Conservation (phyloP, 2,888 invertebrate genomes). For the Pyrrhosoma nymphula region DNA sequence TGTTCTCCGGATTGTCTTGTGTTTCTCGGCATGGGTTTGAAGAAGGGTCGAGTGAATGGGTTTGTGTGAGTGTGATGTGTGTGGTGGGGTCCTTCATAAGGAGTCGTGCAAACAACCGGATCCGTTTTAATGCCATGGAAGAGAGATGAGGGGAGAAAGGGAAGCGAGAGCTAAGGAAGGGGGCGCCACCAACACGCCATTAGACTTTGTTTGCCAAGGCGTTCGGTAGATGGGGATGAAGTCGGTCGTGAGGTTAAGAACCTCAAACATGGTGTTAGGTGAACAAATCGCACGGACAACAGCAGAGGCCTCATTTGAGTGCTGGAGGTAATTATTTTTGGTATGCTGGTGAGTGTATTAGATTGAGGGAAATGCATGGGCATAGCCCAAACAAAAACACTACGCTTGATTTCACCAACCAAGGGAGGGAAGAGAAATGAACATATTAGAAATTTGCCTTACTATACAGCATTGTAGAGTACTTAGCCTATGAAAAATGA, state of each 20-base stretch:
- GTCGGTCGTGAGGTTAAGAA: background rate
- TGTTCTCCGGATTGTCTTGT: background rate
- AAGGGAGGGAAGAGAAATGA: background rate
- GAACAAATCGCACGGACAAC: background rate
- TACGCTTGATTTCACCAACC: background rate
- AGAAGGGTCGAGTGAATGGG: background rate
- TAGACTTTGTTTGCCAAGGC: background rate
- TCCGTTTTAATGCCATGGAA: conserved; percentile 34
- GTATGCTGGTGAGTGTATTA: background rate
- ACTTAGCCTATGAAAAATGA: background rate
- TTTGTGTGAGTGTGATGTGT: background rate
- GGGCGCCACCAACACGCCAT: background rate
- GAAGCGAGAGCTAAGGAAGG: background rate
- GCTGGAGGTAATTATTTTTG: background rate
- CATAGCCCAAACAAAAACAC: background rate
- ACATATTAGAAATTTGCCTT: background rate
- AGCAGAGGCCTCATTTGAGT: background rate
- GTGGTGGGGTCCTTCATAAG: background rate
- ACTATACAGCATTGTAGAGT: background rate
- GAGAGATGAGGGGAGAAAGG: background rate
- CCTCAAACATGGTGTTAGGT: background rate
- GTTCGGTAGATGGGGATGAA: conserved; percentile 31
- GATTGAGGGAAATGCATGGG: background rate
- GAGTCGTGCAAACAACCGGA: conserved; percentile 14
- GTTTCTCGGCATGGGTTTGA: background rate